These are phyloP conservation scores for Erebia ligea DNA, from an alignment of 2,888 invertebrate species.

Conservation along the genomic window DNA sequence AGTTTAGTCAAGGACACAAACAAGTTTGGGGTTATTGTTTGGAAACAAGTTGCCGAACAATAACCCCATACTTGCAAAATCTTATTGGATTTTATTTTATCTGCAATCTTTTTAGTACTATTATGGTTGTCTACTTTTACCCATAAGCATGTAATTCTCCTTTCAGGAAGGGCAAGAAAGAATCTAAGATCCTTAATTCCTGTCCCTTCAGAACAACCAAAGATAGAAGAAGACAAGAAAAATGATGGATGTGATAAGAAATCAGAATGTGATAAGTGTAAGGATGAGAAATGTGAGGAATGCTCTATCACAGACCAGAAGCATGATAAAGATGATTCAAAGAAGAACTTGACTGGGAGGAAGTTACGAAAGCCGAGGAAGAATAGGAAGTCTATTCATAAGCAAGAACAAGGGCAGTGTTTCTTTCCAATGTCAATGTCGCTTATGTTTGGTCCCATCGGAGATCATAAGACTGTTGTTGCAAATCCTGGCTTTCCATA, in stretches of 20 bases:
- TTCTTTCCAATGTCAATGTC: slow-evolving; percentile 95
- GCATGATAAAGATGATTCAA: slow-evolving; percentile 65
- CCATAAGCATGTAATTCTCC: not conserved
- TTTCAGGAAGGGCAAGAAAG: slow-evolving; percentile 70
- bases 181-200: slow-evolving; percentile 74
- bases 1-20: too few relatives aligned
- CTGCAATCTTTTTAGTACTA: not conserved
- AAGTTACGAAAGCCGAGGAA: slow-evolving; percentile 66
- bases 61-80: too few relatives aligned
- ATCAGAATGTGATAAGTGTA: slow-evolving; percentile 63
- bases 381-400: slow-evolving; percentile 69
- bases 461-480: slow-evolving; percentile 78
- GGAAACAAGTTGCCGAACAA: too few relatives aligned
- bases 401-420: slow-evolving; percentile 69
- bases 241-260: slow-evolving; percentile 61
- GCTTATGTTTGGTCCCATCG: slow-evolving; percentile 92
- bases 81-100: not conserved
- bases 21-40: too few relatives aligned
- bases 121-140: not conserved
- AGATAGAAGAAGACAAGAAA: slow-evolving; percentile 67
- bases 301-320: slow-evolving; percentile 57
- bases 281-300: slow-evolving; percentile 64
- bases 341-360: slow-evolving; percentile 57
- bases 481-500: slow-evolving; percentile 89
- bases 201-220: slow-evolving; percentile 64